Conservation (phyloP, 1,140 invertebrate species). For the Pantala flavescens region DNA sequence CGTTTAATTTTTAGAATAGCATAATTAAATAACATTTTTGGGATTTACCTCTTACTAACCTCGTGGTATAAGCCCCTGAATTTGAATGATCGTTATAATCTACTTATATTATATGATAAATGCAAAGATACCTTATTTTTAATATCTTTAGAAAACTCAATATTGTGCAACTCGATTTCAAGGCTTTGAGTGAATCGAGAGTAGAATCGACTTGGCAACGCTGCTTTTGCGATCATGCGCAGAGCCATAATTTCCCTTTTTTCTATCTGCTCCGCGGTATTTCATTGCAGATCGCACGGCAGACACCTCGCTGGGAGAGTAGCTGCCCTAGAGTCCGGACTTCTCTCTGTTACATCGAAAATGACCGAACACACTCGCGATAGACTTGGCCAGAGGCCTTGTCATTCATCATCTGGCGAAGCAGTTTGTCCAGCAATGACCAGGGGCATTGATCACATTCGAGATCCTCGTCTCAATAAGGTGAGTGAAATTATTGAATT, state of each 20-base stretch:
- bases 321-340: neutral
- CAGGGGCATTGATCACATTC: conserved; percentile 50
- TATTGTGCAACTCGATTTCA: too few species aligned
- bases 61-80: too few species aligned
- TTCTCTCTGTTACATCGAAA: neutral
- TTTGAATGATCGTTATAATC: too few species aligned
- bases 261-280: neutral
- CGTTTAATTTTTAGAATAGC: too few species aligned
- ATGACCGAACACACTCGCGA: neutral
- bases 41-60: too few species aligned
- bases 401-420: conserved; percentile 34
- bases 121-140: too few species aligned
- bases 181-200: too few species aligned
- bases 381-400: neutral
- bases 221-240: neutral
- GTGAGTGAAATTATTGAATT: conserved; percentile 29
- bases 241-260: neutral
- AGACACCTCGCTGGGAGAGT: neutral
- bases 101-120: too few species aligned
- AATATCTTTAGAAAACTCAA: too few species aligned
- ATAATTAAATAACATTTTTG: too few species aligned
- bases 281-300: neutral
- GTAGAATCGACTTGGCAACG: neutral
- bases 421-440: conserved; percentile 49
- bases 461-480: conserved; percentile 53